Evolutionary conservation across 2,113 vertebrate genomes (phyloP), one percentile per base, ranked within the genome.

Genomic region (Ictalurus furcatus): DNA sequence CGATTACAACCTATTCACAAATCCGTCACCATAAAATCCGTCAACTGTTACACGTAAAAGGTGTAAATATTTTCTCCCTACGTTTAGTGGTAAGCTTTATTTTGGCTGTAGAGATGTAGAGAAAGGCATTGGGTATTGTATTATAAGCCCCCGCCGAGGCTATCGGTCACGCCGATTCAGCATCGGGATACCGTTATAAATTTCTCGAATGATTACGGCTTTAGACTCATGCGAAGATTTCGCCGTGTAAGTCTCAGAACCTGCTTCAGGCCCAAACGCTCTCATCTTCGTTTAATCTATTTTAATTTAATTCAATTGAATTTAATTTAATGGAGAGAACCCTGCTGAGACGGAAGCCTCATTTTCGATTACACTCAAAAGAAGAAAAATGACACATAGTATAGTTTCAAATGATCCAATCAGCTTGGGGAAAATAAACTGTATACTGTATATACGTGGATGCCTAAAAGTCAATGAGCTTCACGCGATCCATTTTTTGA

Each of bases 261-360:
- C 48, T n/a, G 44, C 78, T 80, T 54, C 25, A n/a, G 78, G 78
- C 48, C 48, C 52, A 81, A 30, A 56, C 28, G 3, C 28, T 81
- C 78, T 34, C 78, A 56, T 58, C 78, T 81, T 56, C 78, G 52
- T 21, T 81, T 56, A 81, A 81, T 81, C 52, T 56, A 30, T 30
- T 81, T 81, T 5, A 81, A 81, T 81, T 80, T 28, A 25, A 28
- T 78, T 79, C 17, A 52, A 79, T 79, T 54, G 17, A 52, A 65
- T 56, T 80, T 54, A 30, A 65, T 80, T 80, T 54, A 56, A 56
- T 56, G 25, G 78, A 54, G 28, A 80, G 78, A 79, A 79, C 16
- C 25, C 76, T 79, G 76, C 76, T 52, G 44, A 52, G 44, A 79
- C 76, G 16, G 4, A 80, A 80, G 78, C 78, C 78, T 54, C 76